Percentiles rank a stretch among this genome's conserved stretches.
These are phyloP conservation scores for Phortica magna DNA, from an alignment of 2,888 invertebrate genomes.

Conservation along the genomic window DNA sequence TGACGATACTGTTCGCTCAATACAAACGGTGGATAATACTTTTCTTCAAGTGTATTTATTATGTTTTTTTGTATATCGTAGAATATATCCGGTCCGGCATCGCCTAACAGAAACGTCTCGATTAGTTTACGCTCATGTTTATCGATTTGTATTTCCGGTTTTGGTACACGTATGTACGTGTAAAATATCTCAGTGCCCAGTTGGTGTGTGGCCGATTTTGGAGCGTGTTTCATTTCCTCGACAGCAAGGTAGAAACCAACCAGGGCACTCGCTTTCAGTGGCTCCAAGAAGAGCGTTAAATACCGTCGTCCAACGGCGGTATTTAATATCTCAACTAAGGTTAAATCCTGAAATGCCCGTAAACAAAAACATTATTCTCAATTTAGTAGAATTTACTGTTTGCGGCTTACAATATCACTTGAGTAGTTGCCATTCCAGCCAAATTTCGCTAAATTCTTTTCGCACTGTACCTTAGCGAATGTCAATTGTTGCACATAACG, in stretches of 20 bases:
- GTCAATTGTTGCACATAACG: constrained; percentile 90
- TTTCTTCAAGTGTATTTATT: constrained; percentile 88
- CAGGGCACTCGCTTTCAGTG: constrained; percentile 89
- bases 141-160: constrained; percentile 89
- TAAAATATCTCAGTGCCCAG: constrained; percentile 95
- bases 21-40: constrained; percentile 93
- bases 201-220: constrained; percentile 89
- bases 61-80: constrained; percentile 91
- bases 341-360: constrained; percentile 81
- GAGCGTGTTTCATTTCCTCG: constrained; percentile 88
- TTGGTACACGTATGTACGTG: constrained; percentile 89
- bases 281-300: constrained; percentile 89
- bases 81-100: constrained; percentile 92
- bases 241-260: constrained; percentile 93
- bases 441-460: constrained; percentile 85
- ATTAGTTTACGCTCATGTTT: constrained; percentile 89
- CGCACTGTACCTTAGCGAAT: constrained; percentile 89
- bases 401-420: constrained; percentile 68
- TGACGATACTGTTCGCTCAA: constrained; percentile 91
- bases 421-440: constrained; percentile 88
- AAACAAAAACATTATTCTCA: constrained; percentile 7
- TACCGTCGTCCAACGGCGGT: constrained; percentile 89
- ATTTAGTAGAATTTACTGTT: neutral
- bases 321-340: constrained; percentile 86
- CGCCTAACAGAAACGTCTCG: constrained; percentile 92